Evolutionary conservation across 2,888 invertebrate species (phyloP).

Genomic region (Epinotia bilunana): DNA sequence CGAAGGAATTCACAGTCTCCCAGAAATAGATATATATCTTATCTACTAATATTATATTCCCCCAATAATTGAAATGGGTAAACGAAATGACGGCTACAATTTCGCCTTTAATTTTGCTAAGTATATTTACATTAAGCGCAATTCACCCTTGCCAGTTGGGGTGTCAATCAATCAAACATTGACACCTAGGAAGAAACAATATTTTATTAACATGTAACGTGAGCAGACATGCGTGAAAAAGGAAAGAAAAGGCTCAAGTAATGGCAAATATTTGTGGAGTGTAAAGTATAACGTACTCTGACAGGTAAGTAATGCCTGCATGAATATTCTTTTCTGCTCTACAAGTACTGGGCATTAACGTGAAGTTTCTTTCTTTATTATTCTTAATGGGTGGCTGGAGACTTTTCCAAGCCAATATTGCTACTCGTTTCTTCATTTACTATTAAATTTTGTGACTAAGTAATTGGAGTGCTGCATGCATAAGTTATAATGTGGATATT

Average conservation of each 20-base stretch:
- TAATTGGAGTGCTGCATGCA: not conserved
- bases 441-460: constrained; percentile 2
- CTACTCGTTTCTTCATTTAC: not conserved
- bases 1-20: too few relatives aligned
- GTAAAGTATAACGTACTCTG: not conserved
- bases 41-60: not conserved
- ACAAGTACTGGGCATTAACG: not conserved
- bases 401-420: not conserved
- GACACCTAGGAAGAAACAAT: constrained; percentile 11
- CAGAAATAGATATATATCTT: too few relatives aligned
- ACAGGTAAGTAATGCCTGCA: constrained; percentile 4
- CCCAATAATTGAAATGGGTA: not conserved
- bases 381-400: not conserved
- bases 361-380: constrained; percentile 2
- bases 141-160: constrained; percentile 5
- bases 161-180: constrained; percentile 22
- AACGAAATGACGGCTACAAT: not conserved
- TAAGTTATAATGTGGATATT: not conserved
- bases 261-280: constrained; percentile 1
- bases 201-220: constrained; percentile 3
- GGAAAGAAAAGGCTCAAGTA: constrained; percentile 3
- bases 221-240: not conserved
- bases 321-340: not conserved
- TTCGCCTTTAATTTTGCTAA: constrained; percentile 17
- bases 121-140: constrained; percentile 20